Evolutionary conservation across 2,888 invertebrate species (phyloP), one percentile per base, ranked within the genome.

Genomic region (Phytoseiulus persimilis): DNA sequence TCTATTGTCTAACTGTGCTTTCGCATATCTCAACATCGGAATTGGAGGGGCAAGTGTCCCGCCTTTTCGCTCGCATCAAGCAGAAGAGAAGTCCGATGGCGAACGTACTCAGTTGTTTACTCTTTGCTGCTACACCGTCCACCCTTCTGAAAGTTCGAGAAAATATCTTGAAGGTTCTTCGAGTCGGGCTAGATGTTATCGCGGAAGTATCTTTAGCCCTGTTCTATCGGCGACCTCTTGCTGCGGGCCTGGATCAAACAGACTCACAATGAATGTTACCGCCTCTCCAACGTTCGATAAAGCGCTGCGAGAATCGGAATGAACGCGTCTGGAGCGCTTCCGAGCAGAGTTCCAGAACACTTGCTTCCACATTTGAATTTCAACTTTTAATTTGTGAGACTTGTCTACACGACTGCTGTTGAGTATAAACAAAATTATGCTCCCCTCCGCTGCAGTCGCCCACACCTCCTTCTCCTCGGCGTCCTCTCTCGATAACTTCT

Each of bases 391-490:
- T 65, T 65, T 65, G 65, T 65, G 65, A 65, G 65, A 14, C 11
- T 65, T 65, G 65, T 65, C 65, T 65, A 65, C 65, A 1, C 65
- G 65, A 65, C 65, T 65, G 65, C 28, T 65, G 65, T 65, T 65
- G 65, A 65, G 65, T 65, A 65, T 65, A 65, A 65, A 65, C 65
- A 65, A 65, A 65, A 65, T 65, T 65, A 65, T 65, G 65, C 65
- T 65, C 65, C 65, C 65, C 18, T 28, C 23, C 65, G 28, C 28
- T 65, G 65, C 18, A 2, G 65, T 65, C 65, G 65, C 65, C 65
- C 28, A 28, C 65, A 65, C 65, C 65, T 65, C 65, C 65, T 6
- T 65, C 65, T 28, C 65, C 65, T 28, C 65, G 14, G 18, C 5
- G 65, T 65, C 65, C 65, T 65, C 28, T 65, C 65, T 65, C 65